Evolutionary conservation across 2,888 invertebrate species (phyloP).

Genomic region (Cheilosia urbana): DNA sequence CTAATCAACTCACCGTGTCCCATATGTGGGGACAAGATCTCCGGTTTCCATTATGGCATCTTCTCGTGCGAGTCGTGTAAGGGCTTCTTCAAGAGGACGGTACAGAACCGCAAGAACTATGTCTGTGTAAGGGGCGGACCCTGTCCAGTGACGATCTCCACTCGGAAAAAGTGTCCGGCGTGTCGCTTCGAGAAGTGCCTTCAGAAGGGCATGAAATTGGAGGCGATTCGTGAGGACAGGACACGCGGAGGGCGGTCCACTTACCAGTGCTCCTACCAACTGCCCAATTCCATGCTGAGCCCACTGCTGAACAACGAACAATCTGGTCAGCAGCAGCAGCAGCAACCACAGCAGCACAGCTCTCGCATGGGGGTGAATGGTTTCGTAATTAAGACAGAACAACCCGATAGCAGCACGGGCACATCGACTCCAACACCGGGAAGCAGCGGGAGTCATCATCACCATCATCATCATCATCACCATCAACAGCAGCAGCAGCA

Average conservation of each 20-base stretch:
- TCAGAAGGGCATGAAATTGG: conserved; percentile 97
- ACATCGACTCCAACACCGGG: conserved; percentile 68
- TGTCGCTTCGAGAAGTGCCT: conserved; percentile 98
- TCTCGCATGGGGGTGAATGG: conserved; percentile 77
- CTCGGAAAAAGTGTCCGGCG: conserved; percentile 98
- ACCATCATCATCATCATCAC: conserved; percentile 11
- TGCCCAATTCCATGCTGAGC: conserved; percentile 88
- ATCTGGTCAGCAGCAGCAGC: conserved; percentile 69
- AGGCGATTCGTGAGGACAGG: conserved; percentile 97
- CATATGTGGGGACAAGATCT: conserved; percentile 97
- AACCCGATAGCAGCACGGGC: conserved; percentile 77
- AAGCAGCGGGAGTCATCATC: conserved; percentile 45
- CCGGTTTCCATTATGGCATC: conserved; percentile 98
- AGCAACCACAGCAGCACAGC: conserved; percentile 68
- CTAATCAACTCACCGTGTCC: conserved; percentile 97
- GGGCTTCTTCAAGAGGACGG: conserved; percentile 98
- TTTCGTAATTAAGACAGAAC: conserved; percentile 85
- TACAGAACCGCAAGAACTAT: conserved; percentile 99
- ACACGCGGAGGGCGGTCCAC: conserved; percentile 98
- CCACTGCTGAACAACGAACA: conserved; percentile 84
- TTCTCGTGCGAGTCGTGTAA: conserved; percentile 99
- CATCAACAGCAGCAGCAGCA: background rate
- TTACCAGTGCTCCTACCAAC: conserved; percentile 96
- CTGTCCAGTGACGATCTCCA: conserved; percentile 96
- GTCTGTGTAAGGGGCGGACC: conserved; percentile 95